Evolutionary conservation across 2,113 vertebrate genomes (phyloP).

Genomic region (Anser cygnoides): DNA sequence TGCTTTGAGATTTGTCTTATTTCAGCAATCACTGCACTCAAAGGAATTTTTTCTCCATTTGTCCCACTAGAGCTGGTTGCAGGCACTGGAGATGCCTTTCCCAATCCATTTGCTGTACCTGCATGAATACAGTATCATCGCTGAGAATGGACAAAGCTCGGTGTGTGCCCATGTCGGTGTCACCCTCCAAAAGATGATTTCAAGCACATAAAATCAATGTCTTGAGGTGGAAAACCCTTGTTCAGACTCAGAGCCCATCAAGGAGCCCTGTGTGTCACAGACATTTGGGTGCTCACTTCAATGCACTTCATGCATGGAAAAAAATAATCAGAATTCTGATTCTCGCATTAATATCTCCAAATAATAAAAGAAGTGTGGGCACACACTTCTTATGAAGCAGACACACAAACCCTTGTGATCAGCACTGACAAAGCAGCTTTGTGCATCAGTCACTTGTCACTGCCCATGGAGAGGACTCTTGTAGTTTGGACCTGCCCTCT

Average conservation of each 20-base stretch:
- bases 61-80: neutral
- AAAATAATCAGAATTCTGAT: neutral
- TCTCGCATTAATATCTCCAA: neutral
- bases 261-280: neutral
- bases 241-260: neutral
- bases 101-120: neutral
- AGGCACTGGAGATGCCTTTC: neutral
- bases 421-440: neutral
- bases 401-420: neutral
- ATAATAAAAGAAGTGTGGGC: neutral
- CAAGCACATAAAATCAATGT: neutral
- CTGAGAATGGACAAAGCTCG: neutral
- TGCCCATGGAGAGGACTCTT: neutral
- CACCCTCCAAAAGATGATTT: neutral
- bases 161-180: neutral
- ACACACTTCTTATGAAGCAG: neutral
- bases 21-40: neutral
- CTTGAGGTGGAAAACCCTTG: neutral
- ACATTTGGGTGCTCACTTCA: neutral
- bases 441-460: fast-evolving
- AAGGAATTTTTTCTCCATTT: neutral
- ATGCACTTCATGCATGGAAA: neutral
- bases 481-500: neutral
- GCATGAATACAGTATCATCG: fast-evolving
- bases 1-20: neutral